Evolutionary conservation across 2,888 invertebrate species (phyloP), one percentile per base, ranked within the genome.

Genomic region (Halictus quadricinctus): DNA sequence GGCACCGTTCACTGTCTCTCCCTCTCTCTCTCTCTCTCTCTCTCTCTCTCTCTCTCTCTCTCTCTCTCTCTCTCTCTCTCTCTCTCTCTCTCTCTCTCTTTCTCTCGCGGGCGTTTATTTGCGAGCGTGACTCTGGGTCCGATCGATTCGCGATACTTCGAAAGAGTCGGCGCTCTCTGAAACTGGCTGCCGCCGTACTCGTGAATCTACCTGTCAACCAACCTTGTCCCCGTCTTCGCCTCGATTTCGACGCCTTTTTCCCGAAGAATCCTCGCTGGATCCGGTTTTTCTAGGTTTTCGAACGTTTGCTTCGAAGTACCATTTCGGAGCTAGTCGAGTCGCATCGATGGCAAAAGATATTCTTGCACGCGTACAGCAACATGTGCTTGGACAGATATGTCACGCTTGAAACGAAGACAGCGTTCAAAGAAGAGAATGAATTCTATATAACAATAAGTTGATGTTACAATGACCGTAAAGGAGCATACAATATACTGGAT

Each of bases 121-220:
- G 89, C 89, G 88, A 91, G 90, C 90, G 90, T 89, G 90, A 88
- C 90, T 90, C 92, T 88, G 88, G 87, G 70, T 87, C 88, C 87
- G 90, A 92, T 92, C 91, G 90, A 92, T 92, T 91, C 90, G 88
- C 89, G 90, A 91, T 91, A 90, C 88, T 83, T 83, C 72, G 76
- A 84, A 82, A 87, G 78, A 76, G 73, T 85, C 85, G 80, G 75
- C 76, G 75, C 82, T 85, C 85, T 83, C 70, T 48, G 43, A 29
- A 48, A 72, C 84, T 76, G 75, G 75, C 72, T 80, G 76, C 83
- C 76, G 64, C 81, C 76, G 83, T 83, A 60, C 72, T 80, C 72
- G 64, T 54, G 46, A 48, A 70, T 77, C 77, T 69, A 50, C 50
- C 36, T 77, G 76, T 76, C 76, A 50, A 48, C 64, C 41, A 69